These are phyloP conservation scores for Momotus momota DNA, from an alignment of 2,797 vertebrate genomes.

Conservation along the genomic window DNA sequence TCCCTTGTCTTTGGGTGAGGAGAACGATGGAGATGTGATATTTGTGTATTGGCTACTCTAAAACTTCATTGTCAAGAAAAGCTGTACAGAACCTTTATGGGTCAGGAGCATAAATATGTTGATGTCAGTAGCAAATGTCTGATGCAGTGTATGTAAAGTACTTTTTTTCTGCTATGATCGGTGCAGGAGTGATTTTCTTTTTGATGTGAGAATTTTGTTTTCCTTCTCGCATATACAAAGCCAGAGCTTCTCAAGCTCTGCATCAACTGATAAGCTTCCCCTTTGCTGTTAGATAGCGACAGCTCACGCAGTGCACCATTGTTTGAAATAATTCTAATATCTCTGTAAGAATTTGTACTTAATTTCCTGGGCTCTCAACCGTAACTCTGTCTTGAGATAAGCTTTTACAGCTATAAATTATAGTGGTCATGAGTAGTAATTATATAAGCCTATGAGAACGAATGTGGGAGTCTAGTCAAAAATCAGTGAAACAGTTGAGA, in stretches of 20 bases:
- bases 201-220: not conserved
- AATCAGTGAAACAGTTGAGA: not conserved
- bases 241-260: not conserved
- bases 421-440: not conserved
- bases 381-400: slow-evolving; percentile 23
- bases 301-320: not conserved
- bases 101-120: not conserved
- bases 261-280: not conserved
- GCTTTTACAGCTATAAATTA: slow-evolving; percentile 29
- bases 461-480: not conserved
- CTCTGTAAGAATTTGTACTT: not conserved
- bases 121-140: not conserved
- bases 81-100: not conserved
- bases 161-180: not conserved
- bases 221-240: not conserved
- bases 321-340: not conserved
- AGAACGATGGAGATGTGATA: not conserved
- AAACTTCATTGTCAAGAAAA: not conserved
- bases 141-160: not conserved
- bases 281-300: not conserved
- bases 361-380: not conserved
- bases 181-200: not conserved
- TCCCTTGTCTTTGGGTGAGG: not conserved
- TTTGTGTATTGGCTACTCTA: not conserved
- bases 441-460: not conserved